Conservation (phyloP, 2,113 vertebrate species). For the Spea multiplicata region DNA sequence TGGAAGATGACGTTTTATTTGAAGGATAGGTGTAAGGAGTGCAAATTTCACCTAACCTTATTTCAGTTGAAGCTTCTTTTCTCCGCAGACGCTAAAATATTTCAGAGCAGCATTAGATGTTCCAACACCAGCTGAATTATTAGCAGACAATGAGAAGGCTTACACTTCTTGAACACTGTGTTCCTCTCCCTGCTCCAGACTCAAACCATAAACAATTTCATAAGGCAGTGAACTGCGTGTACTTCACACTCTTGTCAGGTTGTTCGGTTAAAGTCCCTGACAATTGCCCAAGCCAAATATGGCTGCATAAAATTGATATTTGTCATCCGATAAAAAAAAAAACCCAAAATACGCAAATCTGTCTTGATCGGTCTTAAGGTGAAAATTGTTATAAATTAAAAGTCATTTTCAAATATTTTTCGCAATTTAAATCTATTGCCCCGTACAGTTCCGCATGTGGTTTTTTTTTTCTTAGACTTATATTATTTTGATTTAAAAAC, state of each 20-base stretch:
- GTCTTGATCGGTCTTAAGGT: too few species aligned
- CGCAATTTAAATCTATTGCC: too few species aligned
- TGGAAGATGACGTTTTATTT: slow-evolving; percentile 14
- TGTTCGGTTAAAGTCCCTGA: not conserved
- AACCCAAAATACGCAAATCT: too few species aligned
- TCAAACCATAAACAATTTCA: slow-evolving; percentile 31
- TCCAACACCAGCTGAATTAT: slow-evolving; percentile 16
- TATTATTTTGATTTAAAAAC: too few species aligned
- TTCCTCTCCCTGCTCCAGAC: not conserved
- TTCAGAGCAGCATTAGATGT: slow-evolving; percentile 4
- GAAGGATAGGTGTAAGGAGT: slow-evolving; percentile 4
- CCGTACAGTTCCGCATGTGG: too few species aligned
- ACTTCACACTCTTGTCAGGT: slow-evolving; percentile 16
- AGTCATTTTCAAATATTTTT: too few species aligned
- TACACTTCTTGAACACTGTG: slow-evolving; percentile 7
- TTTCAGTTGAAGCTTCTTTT: slow-evolving; percentile 12
- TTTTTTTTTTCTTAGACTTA: too few species aligned
- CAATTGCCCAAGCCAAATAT: slow-evolving; percentile 7
- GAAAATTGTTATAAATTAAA: too few species aligned
- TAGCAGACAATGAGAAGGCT: slow-evolving; percentile 28
- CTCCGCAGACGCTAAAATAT: not conserved
- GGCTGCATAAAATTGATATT: not conserved
- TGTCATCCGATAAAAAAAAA: too few species aligned
- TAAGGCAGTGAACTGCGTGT: slow-evolving; percentile 19
- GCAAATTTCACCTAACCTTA: slow-evolving; percentile 16